Evolutionary conservation across 2,113 vertebrate genomes (phyloP), one percentile per base, ranked within the genome.

Genomic region (Poecilia latipinna): DNA sequence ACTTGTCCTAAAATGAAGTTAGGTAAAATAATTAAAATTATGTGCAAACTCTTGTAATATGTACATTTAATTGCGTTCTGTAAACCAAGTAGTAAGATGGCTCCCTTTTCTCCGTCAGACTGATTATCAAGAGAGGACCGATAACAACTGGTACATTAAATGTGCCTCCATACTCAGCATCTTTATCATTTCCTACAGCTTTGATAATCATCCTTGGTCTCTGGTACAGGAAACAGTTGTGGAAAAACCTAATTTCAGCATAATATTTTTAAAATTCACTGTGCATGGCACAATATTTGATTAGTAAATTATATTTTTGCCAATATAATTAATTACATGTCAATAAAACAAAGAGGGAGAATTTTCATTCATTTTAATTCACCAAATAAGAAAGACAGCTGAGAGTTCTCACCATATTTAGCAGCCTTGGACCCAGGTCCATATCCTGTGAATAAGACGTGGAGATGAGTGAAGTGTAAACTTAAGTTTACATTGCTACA

Each of bases 401-500:
- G n/a, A 71, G 62, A 17, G 11, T 63, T 64, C 80, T 89, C 62
- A 93, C 91, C 90, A 82, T 92, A 92, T 90, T 93, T 93, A 66
- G 92, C 90, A 79, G 91, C 90, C 64, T 94, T 94, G 12, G 90
- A 65, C 4, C 4, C 86, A 68, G 69, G 64, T 5, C 89, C 89
- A 78, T 81, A 88, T 57, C 89, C 91, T 81, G 35, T 26, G 26
- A 62, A 51, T 68, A 80, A 79, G 78, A 65, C 37, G 8, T 3
- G 65, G 35, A 70, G 4, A 35, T 4, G 82, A 32, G 39, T 15
- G 12, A 42, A n/a, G 2, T 8, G 19, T 7, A 54, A 54, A 24
- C 22, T 24, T 54, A 22, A 54, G 51, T 24, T 54, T 24, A 51
- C 19, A 19, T 2, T 22, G 19, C 19, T 54, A 15, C 12, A 44